A percentile compares a stretch with the other conserved stretches of the same genome.
Evolutionary conservation across 1,140 invertebrate species (phyloP).

Genomic region (Megalonaias nervosa): DNA sequence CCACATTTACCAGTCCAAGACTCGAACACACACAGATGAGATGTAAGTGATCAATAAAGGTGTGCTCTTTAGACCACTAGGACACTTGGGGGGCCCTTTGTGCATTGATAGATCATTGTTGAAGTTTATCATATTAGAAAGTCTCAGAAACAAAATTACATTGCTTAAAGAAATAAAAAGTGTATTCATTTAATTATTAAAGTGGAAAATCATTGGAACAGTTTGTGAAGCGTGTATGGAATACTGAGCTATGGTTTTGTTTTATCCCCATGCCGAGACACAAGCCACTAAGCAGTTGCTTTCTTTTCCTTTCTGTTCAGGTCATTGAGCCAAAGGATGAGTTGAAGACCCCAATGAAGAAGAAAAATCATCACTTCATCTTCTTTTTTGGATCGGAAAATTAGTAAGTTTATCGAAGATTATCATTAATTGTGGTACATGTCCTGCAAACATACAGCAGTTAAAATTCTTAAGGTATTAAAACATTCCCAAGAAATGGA

Average conservation of each 20-base stretch:
- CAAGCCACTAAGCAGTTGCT: slow-evolving; percentile 8
- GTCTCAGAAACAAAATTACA: neutral
- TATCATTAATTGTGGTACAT: neutral
- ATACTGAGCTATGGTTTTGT: neutral
- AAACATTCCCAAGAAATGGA: no score
- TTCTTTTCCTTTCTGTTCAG: slow-evolving; percentile 72
- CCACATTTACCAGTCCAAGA: no score
- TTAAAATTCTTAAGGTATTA: no score
- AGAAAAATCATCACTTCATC: slow-evolving; percentile 83
- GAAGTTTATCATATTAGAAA: neutral
- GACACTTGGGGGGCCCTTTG: no score
- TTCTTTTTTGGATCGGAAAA: slow-evolving; percentile 95
- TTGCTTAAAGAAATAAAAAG: neutral
- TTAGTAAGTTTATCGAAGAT: slow-evolving; percentile 81
- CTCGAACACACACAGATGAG: no score
- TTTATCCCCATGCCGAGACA: slow-evolving; percentile 11
- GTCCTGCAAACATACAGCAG: neutral
- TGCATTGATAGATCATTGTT: no score
- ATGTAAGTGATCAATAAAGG: no score
- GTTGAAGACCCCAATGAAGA: slow-evolving; percentile 71
- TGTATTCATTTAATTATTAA: neutral
- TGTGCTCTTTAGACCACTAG: no score
- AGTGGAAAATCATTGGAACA: neutral
- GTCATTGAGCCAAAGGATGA: slow-evolving; percentile 76
- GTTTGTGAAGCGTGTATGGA: neutral